Evolutionary conservation across 2,888 invertebrate species (phyloP).

Genomic region (Molorchus minor): DNA sequence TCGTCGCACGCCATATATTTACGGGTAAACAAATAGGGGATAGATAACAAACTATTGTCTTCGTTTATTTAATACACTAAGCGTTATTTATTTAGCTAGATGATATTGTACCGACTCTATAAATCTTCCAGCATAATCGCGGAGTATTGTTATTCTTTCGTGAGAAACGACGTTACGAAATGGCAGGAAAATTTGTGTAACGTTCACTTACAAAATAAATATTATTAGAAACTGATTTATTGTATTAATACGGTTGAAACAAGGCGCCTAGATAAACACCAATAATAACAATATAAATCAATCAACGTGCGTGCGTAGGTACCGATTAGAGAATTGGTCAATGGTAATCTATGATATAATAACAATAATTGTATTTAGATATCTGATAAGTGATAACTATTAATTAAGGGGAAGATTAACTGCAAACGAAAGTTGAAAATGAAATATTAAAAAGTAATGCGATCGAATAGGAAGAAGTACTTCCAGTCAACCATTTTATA

Average conservation of each 20-base stretch:
- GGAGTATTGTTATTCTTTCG: constrained; percentile 11
- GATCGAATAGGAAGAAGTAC: too few relatives aligned
- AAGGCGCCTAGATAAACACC: constrained; percentile 12
- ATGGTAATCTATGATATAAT: too few relatives aligned
- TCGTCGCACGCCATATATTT: constrained; percentile 8
- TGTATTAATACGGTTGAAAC: constrained; percentile 1
- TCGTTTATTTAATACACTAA: constrained; percentile 9
- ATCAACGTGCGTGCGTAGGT: too few relatives aligned
- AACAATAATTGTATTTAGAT: too few relatives aligned
- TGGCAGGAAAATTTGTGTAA: constrained; percentile 8
- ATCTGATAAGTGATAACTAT: too few relatives aligned
- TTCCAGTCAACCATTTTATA: too few relatives aligned
- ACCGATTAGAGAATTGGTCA: too few relatives aligned
- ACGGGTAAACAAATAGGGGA: constrained; percentile 16
- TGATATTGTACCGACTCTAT: constrained; percentile 11
- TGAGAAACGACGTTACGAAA: constrained; percentile 4
- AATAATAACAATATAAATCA: not conserved
- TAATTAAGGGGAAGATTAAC: too few relatives aligned
- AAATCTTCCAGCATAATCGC: constrained; percentile 14
- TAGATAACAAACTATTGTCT: constrained; percentile 14
- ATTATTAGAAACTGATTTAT: constrained; percentile 21
- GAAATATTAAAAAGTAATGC: too few relatives aligned
- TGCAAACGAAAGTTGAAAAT: too few relatives aligned
- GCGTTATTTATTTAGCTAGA: constrained; percentile 10
- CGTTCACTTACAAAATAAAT: constrained; percentile 7